phyloP scores from a whole-genome alignment of 2,888 invertebrate species.

The Noctua janthe region DNA sequence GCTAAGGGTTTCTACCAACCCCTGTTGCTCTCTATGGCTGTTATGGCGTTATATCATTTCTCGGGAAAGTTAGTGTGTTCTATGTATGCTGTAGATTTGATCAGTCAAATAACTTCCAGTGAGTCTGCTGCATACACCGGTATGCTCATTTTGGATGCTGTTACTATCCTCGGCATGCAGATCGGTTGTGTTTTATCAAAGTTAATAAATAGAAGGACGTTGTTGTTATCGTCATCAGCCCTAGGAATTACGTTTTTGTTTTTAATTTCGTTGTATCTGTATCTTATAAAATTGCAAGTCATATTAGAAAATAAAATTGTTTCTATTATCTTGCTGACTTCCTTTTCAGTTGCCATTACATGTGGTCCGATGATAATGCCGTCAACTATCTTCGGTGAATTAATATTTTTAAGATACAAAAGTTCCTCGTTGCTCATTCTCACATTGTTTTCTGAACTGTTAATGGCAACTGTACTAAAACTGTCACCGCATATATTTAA shows the following conservation, averaged over 20 bases:
- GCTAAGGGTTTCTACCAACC: conserved; percentile 73
- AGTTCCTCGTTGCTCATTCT: conserved; percentile 73
- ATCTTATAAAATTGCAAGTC: conserved; percentile 69
- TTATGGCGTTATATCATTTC: conserved; percentile 67
- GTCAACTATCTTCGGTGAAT: conserved; percentile 76
- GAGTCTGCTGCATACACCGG: conserved; percentile 76
- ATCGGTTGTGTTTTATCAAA: conserved; percentile 76
- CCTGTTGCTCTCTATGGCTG: conserved; percentile 64
- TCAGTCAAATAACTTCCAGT: conserved; percentile 74
- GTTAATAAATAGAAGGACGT: conserved; percentile 74
- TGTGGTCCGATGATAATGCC: conserved; percentile 81
- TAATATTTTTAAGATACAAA: conserved; percentile 77
- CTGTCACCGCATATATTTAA: conserved; percentile 75
- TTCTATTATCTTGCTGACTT: conserved; percentile 72
- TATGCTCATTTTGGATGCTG: conserved; percentile 81
- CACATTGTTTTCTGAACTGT: conserved; percentile 71
- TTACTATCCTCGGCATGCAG: conserved; percentile 81
- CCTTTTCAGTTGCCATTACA: conserved; percentile 78
- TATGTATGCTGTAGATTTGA: conserved; percentile 78
- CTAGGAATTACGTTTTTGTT: conserved; percentile 76
- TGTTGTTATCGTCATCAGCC: conserved; percentile 73
- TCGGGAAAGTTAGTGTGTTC: conserved; percentile 75
- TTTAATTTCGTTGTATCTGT: conserved; percentile 76
- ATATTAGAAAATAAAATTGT: conserved; percentile 74
- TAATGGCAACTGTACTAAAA: conserved; percentile 76